Percentiles rank a stretch among this genome's conserved stretches.
These are phyloP conservation scores for Tetheella fluctuosa DNA, from an alignment of 2,888 invertebrate genomes.

Conservation along the genomic window DNA sequence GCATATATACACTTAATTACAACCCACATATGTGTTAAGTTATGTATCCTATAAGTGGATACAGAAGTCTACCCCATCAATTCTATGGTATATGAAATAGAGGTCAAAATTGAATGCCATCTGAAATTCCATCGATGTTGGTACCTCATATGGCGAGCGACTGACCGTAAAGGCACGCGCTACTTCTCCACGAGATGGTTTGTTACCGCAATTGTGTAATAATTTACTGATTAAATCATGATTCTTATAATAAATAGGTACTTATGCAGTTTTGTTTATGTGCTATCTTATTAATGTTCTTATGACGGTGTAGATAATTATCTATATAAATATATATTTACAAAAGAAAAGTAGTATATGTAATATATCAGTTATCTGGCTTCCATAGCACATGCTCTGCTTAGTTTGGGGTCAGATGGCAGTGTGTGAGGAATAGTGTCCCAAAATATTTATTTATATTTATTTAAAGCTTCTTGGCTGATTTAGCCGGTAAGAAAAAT, in stretches of 20 bases:
- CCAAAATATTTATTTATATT: too few relatives aligned
- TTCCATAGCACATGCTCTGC: too few relatives aligned
- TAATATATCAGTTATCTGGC: too few relatives aligned
- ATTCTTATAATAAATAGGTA: background rate
- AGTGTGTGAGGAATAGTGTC: too few relatives aligned
- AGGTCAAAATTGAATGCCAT: slow-evolving; percentile 25
- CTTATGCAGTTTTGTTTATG: background rate
- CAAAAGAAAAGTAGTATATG: too few relatives aligned
- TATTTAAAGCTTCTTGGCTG: too few relatives aligned
- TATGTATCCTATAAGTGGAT: slow-evolving; percentile 6
- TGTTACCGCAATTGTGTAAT: slow-evolving; percentile 42
- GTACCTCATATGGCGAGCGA: slow-evolving; percentile 33
- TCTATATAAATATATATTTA: too few relatives aligned
- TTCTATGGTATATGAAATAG: background rate
- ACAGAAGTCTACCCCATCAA: background rate
- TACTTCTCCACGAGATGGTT: slow-evolving; percentile 31
- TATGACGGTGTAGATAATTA: too few relatives aligned
- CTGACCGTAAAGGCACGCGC: slow-evolving; percentile 58
- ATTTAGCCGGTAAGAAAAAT: too few relatives aligned
- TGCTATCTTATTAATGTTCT: too few relatives aligned
- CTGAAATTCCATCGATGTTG: slow-evolving; percentile 21
- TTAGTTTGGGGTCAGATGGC: too few relatives aligned
- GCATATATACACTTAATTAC: slow-evolving; percentile 65
- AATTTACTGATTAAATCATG: slow-evolving; percentile 23
- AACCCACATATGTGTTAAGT: slow-evolving; percentile 31